These are phyloP conservation scores for Heteropelma amictum DNA, from an alignment of 2,888 invertebrate species.

Conservation along the genomic window DNA sequence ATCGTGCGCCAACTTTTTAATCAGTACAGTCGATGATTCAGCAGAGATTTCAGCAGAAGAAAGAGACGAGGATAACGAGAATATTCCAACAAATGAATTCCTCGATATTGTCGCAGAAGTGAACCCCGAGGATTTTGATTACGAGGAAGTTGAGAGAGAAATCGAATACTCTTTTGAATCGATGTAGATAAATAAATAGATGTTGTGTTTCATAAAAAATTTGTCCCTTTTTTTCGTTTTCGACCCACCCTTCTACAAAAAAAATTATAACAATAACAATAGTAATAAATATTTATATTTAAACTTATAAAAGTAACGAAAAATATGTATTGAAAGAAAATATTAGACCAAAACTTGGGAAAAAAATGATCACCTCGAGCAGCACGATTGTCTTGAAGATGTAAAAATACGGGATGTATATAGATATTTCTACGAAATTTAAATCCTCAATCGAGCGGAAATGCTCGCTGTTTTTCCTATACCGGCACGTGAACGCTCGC, in stretches of 20 bases:
- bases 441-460: too few species aligned
- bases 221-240: neutral
- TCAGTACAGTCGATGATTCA: neutral
- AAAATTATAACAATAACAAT: neutral
- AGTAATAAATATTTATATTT: neutral
- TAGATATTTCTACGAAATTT: too few species aligned
- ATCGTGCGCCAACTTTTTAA: neutral
- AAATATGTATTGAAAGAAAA: too few species aligned
- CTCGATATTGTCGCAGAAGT: neutral
- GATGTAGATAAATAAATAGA: neutral
- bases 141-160: neutral
- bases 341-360: too few species aligned
- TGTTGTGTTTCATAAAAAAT: neutral
- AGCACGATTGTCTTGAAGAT: too few species aligned
- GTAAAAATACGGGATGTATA: too few species aligned
- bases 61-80: neutral
- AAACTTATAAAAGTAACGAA: neutral
- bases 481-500: too few species aligned
- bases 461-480: too few species aligned
- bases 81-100: neutral
- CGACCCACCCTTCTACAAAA: neutral
- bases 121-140: neutral
- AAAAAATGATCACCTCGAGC: too few species aligned
- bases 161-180: neutral
- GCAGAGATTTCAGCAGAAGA: too few species aligned